Evolutionary conservation across 2,113 vertebrate genomes (phyloP).

Genomic region (Ceuthmochares aereus): DNA sequence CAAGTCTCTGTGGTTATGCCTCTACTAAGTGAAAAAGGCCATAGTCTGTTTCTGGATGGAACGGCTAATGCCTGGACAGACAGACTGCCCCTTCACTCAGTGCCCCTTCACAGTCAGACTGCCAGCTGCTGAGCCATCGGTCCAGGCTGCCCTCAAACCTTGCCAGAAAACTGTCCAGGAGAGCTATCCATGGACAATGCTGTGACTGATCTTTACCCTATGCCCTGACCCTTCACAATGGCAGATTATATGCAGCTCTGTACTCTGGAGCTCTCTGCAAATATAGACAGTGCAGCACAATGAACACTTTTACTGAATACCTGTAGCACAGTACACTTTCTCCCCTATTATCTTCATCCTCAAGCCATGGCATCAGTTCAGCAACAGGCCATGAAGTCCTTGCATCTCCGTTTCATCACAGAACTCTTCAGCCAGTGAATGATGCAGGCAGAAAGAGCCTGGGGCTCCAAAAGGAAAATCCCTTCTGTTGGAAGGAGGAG

Average conservation of each 20-base stretch:
- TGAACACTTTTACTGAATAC: neutral
- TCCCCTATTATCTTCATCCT: neutral
- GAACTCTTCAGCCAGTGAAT: neutral
- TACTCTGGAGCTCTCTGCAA: neutral
- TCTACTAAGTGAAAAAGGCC: neutral
- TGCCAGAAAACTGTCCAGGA: neutral
- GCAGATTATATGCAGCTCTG: neutral
- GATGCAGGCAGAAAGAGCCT: neutral
- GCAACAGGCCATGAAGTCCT: accelerated
- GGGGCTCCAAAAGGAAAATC: neutral
- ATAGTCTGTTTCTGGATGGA: neutral
- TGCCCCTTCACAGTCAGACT: neutral
- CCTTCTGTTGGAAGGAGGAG: neutral
- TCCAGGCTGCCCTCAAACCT: neutral
- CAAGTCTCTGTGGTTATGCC: neutral
- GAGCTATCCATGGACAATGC: neutral
- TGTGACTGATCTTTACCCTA: neutral
- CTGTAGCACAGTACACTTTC: neutral
- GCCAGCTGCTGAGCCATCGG: neutral
- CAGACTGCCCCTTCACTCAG: neutral
- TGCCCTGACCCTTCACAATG: neutral
- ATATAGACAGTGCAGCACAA: neutral
- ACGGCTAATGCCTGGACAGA: neutral
- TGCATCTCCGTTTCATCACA: neutral
- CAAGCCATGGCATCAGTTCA: neutral